Evolutionary conservation across 2,113 vertebrate genomes (phyloP), one percentile per base, ranked within the genome.

Genomic region (Chloroceryle aenea): DNA sequence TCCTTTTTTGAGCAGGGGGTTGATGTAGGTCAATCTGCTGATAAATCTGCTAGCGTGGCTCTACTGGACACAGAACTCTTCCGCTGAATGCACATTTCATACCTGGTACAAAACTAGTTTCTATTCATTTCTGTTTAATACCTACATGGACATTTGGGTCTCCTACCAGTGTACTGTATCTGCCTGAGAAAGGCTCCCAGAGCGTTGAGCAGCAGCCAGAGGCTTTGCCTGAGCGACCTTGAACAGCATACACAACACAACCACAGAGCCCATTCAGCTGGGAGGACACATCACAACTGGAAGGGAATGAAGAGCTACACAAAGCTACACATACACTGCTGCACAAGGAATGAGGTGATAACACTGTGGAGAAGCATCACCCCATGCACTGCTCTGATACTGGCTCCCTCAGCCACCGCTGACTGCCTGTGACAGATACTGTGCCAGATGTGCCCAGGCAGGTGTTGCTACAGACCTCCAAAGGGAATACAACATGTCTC

Each of bases 181-280:
- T 80, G 38, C 50, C 45, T 55, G 40, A 64, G 66, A 59, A 83
- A 69, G n/a, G 32, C 62, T 45, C 32, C 19, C 22, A 36, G 3
- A 66, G 52, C 17, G 23, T 1, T 27, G 50, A 38, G 72, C 48
- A 45, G 56, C 20, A 53, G 38, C 19, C 36, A 50, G 52, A 61
- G 20, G 14, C 61, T 85, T 50, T 52, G 34, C 63, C 79, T 13
- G 48, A 59, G 34, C 48, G 17, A 50, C 52, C 40, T 9, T 58
- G 29, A 82, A 36, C 16, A 50, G 8, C 6, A 19, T 3, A 14
- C 4, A 43, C 38, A 69, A n/a, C 4, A n/a, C 38, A 69, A n/a
- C 0, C 0, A 32, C 56, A 48, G 29, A 6, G 45, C 45, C n/a
- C 0, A 0, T 36, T 40, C 78, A 55, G 4, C 50, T 32, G 20